Conservation (phyloP, 2,797 vertebrate species). For the Pteronotus mesoamericanus region DNA sequence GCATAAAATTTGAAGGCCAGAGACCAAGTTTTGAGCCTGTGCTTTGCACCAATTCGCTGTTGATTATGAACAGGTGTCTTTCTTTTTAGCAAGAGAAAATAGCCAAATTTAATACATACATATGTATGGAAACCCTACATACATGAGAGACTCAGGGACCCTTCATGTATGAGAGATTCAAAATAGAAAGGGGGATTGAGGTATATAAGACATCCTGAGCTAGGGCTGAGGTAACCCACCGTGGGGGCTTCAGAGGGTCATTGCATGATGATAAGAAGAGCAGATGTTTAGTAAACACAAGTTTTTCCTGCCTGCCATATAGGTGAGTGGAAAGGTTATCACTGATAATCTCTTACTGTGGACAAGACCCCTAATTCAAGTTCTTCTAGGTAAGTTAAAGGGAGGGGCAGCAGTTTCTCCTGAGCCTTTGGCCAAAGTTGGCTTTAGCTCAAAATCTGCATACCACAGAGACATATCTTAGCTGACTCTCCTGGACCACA, state of each 20-base stretch:
- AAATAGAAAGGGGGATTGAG: neutral
- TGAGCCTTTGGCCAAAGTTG: neutral
- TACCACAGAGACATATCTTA: neutral
- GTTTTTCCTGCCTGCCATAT: neutral
- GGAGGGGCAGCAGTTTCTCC: neutral
- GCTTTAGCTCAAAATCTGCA: neutral
- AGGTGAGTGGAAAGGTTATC: neutral
- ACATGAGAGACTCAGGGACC: neutral
- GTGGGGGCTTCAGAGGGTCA: too few relatives aligned
- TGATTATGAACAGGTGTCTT: neutral
- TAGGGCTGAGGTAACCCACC: too few relatives aligned
- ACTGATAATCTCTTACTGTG: neutral
- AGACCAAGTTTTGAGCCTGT: neutral
- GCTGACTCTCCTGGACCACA: neutral
- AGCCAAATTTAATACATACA: neutral
- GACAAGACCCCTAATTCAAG: neutral
- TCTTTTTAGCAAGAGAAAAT: neutral
- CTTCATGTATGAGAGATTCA: neutral
- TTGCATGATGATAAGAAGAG: neutral
- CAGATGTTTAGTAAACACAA: neutral
- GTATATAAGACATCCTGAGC: neutral
- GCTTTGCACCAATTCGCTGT: neutral
- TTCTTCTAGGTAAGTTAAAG: neutral
- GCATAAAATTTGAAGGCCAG: neutral
- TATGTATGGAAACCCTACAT: neutral